These are phyloP conservation scores for Ictalurus punctatus DNA, from an alignment of 2,113 vertebrate species.

Conservation along the genomic window DNA sequence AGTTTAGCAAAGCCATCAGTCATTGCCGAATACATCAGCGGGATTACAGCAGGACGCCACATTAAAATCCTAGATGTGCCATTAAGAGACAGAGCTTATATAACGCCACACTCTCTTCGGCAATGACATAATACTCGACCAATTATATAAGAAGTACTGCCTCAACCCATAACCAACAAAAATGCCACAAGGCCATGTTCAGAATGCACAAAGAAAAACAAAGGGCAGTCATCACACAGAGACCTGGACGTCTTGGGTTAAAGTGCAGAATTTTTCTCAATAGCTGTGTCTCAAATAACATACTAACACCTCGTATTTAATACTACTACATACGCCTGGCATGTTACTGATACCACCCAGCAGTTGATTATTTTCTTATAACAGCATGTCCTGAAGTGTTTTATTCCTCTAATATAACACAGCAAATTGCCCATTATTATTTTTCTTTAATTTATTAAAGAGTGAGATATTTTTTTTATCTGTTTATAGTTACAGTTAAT, in stretches of 20 bases:
- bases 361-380: background rate
- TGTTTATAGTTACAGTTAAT: background rate
- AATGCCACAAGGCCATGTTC: background rate
- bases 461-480: too few species aligned
- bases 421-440: background rate
- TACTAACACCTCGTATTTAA: background rate
- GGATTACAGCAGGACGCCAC: slow-evolving; percentile 58
- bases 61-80: slow-evolving; percentile 59
- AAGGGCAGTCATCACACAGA: background rate
- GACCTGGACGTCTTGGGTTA: background rate
- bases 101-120: slow-evolving; percentile 55
- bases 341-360: background rate
- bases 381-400: background rate
- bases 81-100: slow-evolving; percentile 61
- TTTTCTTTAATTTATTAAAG: background rate
- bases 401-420: background rate
- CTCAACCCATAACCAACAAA: background rate
- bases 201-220: background rate
- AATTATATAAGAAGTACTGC: slow-evolving; percentile 50
- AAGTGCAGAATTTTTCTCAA: background rate
- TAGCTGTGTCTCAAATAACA: background rate
- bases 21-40: slow-evolving; percentile 57
- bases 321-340: background rate
- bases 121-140: slow-evolving; percentile 58
- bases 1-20: slow-evolving; percentile 61